Percentiles rank a stretch among this genome's conserved stretches.
These are phyloP conservation scores for Pristionchus fissidentatus DNA, from an alignment of 2,888 invertebrate species.

Conservation along the genomic window DNA sequence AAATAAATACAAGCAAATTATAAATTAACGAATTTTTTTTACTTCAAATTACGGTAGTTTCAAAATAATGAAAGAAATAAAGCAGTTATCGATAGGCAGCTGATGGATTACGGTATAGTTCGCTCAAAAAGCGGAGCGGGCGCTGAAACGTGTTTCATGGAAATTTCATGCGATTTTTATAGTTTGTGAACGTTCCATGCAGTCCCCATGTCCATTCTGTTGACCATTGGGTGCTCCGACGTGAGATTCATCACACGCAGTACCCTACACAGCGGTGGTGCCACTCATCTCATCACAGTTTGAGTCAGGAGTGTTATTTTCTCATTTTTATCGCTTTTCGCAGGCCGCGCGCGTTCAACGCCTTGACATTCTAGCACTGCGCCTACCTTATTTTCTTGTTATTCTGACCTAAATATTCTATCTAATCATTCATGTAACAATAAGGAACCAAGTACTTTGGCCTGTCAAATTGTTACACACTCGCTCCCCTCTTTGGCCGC, in stretches of 20 bases:
- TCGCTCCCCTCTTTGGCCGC: not conserved
- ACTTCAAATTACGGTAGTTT: too few species aligned
- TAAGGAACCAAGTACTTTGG: too few species aligned
- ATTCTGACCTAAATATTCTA: not conserved
- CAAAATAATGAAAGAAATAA: too few species aligned
- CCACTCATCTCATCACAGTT: constrained; percentile 1
- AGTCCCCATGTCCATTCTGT: not conserved
- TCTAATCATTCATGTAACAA: not conserved
- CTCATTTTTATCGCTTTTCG: not conserved
- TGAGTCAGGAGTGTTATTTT: not conserved
- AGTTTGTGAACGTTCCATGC: not conserved
- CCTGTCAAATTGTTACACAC: too few species aligned
- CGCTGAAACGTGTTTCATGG: too few species aligned
- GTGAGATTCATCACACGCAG: not conserved
- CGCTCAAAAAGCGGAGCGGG: too few species aligned
- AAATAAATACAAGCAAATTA: too few species aligned
- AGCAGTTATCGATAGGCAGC: too few species aligned
- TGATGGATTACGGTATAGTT: too few species aligned
- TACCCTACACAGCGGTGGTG: not conserved
- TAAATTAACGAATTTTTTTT: too few species aligned
- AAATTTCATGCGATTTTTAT: too few species aligned
- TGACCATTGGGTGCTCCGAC: not conserved
- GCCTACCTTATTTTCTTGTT: not conserved
- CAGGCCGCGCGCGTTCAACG: not conserved
- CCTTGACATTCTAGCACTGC: not conserved